phyloP scores from a whole-genome alignment of 2,113 vertebrate species.

The Peromyscus maniculatus region DNA sequence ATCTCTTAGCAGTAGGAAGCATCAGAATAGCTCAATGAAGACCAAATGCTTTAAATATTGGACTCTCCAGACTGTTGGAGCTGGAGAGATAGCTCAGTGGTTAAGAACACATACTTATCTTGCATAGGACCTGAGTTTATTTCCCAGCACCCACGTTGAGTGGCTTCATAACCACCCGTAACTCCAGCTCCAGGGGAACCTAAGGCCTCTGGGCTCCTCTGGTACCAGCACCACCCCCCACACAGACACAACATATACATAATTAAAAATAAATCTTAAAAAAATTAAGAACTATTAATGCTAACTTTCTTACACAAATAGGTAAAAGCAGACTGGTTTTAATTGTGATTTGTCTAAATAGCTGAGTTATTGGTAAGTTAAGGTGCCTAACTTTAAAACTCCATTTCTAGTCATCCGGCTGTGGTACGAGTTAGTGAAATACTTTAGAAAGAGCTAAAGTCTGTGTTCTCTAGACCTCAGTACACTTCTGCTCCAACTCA shows the following conservation, averaged over 20 bases:
- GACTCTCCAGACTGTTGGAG: not conserved
- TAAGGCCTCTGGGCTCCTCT: not conserved
- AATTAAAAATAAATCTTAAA: not conserved
- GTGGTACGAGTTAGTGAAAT: not conserved
- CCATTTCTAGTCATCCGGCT: conserved; percentile 56
- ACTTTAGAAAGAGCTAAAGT: not conserved
- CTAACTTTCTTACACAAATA: conserved; percentile 72
- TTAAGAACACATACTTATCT: not conserved
- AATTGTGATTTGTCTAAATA: conserved; percentile 61
- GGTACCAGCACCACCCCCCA: not conserved
- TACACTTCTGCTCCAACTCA: not conserved
- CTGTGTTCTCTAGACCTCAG: not conserved
- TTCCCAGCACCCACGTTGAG: not conserved
- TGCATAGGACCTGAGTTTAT: not conserved
- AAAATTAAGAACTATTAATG: conserved; percentile 61
- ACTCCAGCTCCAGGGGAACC: not conserved
- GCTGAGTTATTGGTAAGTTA: conserved; percentile 71
- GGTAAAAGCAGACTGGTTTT: conserved; percentile 72
- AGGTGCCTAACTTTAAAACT: conserved; percentile 73
- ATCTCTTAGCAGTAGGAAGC: conserved; percentile 29
- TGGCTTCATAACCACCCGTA: not conserved
- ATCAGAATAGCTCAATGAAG: conserved; percentile 44
- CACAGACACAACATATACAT: not conserved
- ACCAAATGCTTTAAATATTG: conserved; percentile 47
- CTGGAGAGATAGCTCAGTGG: not conserved